Percentiles rank a stretch among this genome's conserved stretches.
phyloP scores from a whole-genome alignment of 1,140 invertebrate genomes.

The Eulimnadia texana region DNA sequence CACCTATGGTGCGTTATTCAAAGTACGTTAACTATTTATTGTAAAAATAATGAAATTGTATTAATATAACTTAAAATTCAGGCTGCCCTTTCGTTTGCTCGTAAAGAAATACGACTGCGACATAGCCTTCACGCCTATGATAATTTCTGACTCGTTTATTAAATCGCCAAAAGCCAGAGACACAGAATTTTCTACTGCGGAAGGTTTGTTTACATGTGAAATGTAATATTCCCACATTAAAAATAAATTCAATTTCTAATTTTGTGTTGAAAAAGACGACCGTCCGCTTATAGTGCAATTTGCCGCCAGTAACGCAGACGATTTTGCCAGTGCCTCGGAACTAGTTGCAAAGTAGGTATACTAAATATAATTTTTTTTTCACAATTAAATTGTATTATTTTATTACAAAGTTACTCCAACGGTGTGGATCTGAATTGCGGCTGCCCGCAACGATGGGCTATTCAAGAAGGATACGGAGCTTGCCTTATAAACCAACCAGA shows the following conservation, averaged over 20 bases:
- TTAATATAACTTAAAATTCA: conserved; percentile 30
- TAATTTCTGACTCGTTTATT: conserved; percentile 83
- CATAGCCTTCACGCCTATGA: conserved; percentile 90
- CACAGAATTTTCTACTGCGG: conserved; percentile 73
- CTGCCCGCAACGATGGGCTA: conserved; percentile 90
- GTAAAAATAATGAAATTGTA: no score
- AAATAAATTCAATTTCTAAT: conserved; percentile 8
- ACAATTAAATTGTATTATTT: conserved; percentile 4
- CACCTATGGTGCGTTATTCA: conserved; percentile 92
- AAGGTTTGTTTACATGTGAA: conserved; percentile 29
- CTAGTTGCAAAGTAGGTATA: conserved; percentile 58
- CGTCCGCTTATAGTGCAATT: conserved; percentile 83
- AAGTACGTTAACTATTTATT: conserved; percentile 53
- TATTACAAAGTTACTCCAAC: conserved; percentile 48
- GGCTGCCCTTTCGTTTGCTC: conserved; percentile 66
- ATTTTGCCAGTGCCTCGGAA: conserved; percentile 72
- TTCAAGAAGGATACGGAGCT: conserved; percentile 77
- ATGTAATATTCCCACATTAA: conserved; percentile 9
- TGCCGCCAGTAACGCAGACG: conserved; percentile 67
- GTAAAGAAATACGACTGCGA: conserved; percentile 75
- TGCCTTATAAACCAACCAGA: conserved; percentile 70
- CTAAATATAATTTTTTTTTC: neutral
- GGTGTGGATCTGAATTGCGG: conserved; percentile 94
- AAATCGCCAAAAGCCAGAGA: conserved; percentile 70
- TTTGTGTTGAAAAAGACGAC: conserved; percentile 39